These are phyloP conservation scores for Adelosebastes latens DNA, from an alignment of 2,797 vertebrate genomes.

Conservation along the genomic window DNA sequence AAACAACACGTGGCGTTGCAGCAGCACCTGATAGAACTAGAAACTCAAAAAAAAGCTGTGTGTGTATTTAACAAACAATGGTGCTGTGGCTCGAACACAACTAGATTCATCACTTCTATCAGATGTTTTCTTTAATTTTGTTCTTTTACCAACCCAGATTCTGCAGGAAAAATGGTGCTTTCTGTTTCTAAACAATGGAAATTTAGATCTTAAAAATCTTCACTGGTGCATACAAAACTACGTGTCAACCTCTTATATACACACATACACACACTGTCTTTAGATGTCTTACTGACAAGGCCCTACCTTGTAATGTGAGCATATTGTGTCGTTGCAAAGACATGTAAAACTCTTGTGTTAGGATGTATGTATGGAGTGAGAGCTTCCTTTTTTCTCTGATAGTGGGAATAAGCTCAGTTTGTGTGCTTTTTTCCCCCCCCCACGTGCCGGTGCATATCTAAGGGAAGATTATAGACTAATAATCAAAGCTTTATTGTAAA, in stretches of 20 bases:
- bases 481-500: constrained; percentile 80
- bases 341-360: constrained; percentile 57
- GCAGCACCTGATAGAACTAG: constrained; percentile 11
- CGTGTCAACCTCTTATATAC: constrained; percentile 30
- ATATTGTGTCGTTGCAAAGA: constrained; percentile 42
- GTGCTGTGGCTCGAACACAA: constrained; percentile 50
- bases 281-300: constrained; percentile 41
- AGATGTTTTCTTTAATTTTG: constrained; percentile 20
- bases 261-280: constrained; percentile 39
- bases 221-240: constrained; percentile 54
- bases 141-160: constrained; percentile 36
- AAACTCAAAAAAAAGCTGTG: constrained; percentile 33
- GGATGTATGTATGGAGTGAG: constrained; percentile 10
- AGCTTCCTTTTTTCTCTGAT: constrained; percentile 42
- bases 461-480: constrained; percentile 69
- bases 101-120: constrained; percentile 47
- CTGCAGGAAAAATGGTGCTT: constrained; percentile 77
- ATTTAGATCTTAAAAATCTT: constrained; percentile 41
- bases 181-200: constrained; percentile 50
- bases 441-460: constrained; percentile 55
- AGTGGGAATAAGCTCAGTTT: constrained; percentile 42
- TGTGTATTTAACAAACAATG: constrained; percentile 29
- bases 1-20: constrained; percentile 9
- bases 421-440: background rate
- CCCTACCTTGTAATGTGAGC: constrained; percentile 44